Conservation (phyloP, 2,797 vertebrate species). For the Myripristis jacobus region DNA sequence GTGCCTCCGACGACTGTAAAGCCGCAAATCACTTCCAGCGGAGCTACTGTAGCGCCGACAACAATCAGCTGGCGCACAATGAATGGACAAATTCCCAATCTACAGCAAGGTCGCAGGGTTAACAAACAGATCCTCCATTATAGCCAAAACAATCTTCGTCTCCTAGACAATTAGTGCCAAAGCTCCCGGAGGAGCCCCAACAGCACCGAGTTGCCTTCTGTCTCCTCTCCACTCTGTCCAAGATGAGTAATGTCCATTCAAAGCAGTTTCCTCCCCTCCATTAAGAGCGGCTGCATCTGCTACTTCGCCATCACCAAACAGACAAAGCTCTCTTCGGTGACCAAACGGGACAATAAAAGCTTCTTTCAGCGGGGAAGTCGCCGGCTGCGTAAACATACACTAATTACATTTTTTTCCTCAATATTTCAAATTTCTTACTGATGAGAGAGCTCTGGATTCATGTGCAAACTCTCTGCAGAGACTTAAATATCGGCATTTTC, state of each 20-base stretch:
- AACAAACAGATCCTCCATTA: conserved; percentile 68
- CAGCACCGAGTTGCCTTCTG: conserved; percentile 62
- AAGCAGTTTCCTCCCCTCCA: neutral
- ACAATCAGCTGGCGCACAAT: conserved; percentile 35
- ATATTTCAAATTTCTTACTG: no score
- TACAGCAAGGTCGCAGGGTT: conserved; percentile 58
- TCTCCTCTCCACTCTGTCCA: conserved; percentile 28
- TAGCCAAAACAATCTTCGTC: conserved; percentile 63
- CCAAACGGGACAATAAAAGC: no score
- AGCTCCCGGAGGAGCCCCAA: conserved; percentile 50
- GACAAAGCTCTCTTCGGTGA: neutral
- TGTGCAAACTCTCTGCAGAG: no score
- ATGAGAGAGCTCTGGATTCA: no score
- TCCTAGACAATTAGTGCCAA: conserved; percentile 68
- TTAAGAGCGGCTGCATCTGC: conserved; percentile 11
- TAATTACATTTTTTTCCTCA: neutral
- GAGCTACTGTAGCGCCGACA: conserved; percentile 2
- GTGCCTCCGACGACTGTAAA: conserved; percentile 5
- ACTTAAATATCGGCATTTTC: no score
- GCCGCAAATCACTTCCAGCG: conserved; percentile 11
- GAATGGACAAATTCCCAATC: conserved; percentile 54
- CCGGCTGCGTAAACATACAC: neutral
- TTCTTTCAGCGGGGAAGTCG: no score
- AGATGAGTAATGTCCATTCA: neutral
- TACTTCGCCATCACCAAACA: conserved; percentile 10